A percentile compares a stretch with the other conserved stretches of the same genome.
Evolutionary conservation across 2,888 invertebrate genomes (phyloP).

Genomic region (Rotaria sp.): DNA sequence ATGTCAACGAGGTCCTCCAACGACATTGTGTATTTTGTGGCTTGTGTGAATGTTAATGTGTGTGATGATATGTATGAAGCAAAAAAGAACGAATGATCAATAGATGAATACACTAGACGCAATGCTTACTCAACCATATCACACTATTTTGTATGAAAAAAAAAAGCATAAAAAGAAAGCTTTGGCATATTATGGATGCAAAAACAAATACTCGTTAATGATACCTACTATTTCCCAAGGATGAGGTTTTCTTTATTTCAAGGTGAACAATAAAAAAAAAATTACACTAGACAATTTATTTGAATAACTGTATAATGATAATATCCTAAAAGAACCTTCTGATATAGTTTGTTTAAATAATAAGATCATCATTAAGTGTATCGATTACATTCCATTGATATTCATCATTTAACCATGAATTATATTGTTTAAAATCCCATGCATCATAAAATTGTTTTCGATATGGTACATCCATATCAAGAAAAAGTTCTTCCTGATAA

Average conservation of each 20-base stretch:
- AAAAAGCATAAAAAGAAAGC: neutral
- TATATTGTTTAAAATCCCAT: neutral
- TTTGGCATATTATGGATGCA: neutral
- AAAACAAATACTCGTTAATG: neutral
- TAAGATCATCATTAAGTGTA: neutral
- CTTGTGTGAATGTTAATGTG: neutral
- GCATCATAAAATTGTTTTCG: neutral
- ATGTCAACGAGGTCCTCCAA: conserved; percentile 15
- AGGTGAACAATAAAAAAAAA: neutral
- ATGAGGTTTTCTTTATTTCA: neutral
- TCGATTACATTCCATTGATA: neutral
- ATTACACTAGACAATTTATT: too few species aligned
- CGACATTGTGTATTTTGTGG: conserved; percentile 1
- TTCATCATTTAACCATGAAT: neutral
- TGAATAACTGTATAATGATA: neutral
- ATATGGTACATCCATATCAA: neutral
- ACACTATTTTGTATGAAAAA: neutral
- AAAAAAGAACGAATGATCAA: neutral
- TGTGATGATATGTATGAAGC: neutral
- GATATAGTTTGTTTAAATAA: neutral
- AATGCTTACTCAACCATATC: neutral
- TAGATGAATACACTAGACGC: neutral
- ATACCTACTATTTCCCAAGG: neutral
- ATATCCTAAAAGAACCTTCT: neutral
- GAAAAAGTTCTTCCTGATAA: neutral